These are phyloP conservation scores for Oscheius myriophilus DNA, from an alignment of 2,888 invertebrate species.

Conservation along the genomic window DNA sequence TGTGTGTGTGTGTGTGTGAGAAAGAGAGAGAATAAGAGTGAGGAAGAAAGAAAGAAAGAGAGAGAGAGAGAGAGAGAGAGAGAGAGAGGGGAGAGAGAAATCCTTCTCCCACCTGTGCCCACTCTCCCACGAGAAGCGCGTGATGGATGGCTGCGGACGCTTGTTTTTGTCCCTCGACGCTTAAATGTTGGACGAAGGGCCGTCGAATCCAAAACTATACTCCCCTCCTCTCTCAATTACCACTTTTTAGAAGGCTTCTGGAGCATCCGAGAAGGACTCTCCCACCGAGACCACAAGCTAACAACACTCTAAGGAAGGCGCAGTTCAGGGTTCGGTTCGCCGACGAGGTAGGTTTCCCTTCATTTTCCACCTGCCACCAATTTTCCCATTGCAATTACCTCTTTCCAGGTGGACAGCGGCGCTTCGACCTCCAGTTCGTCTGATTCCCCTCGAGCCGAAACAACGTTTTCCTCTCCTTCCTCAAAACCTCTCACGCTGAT, in stretches of 20 bases:
- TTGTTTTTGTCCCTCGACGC: too few relatives aligned
- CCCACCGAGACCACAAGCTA: slow-evolving; percentile 34
- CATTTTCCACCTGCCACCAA: too few relatives aligned
- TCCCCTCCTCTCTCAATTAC: too few relatives aligned
- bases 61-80: background rate
- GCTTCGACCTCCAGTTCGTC: slow-evolving; percentile 48
- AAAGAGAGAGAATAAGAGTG: too few relatives aligned
- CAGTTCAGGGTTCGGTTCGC: slow-evolving; percentile 59
- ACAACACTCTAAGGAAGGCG: slow-evolving; percentile 35
- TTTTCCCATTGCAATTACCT: too few relatives aligned
- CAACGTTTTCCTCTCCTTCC: slow-evolving; percentile 15
- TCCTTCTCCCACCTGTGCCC: too few relatives aligned
- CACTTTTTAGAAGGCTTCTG: slow-evolving; percentile 35
- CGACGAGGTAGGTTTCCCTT: slow-evolving; percentile 48
- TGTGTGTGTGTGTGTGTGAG: too few relatives aligned
- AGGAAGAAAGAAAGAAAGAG: background rate
- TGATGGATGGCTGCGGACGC: too few relatives aligned
- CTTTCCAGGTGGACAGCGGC: slow-evolving; percentile 42
- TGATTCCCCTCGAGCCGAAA: slow-evolving; percentile 14
- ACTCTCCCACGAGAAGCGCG: too few relatives aligned
- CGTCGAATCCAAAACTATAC: too few relatives aligned
- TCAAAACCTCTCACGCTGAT: slow-evolving; percentile 14
- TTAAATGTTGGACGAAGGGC: too few relatives aligned
- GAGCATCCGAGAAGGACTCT: slow-evolving; percentile 47
- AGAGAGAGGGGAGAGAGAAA: too few relatives aligned